Evolutionary conservation across 2,113 vertebrate genomes (phyloP).

Genomic region (Megalops atlanticus): DNA sequence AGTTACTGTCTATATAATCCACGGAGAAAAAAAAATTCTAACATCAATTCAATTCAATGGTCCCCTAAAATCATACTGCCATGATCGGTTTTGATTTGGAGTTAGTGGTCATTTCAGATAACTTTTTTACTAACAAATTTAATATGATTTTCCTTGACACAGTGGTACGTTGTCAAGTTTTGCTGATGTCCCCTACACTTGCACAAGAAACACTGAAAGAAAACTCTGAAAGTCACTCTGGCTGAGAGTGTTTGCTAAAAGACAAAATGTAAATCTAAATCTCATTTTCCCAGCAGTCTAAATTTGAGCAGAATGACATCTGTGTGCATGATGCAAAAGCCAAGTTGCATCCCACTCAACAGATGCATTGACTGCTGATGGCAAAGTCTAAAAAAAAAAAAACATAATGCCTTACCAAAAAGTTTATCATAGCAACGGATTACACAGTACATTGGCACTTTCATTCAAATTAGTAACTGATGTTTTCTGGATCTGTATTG

Average conservation of each 20-base stretch:
- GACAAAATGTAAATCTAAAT: too few relatives aligned
- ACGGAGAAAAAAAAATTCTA: conserved; percentile 2
- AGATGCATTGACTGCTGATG: neutral
- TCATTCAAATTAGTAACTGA: too few relatives aligned
- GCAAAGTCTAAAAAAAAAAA: too few relatives aligned
- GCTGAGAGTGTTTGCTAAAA: too few relatives aligned
- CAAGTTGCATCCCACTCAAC: neutral
- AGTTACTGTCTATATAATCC: too few relatives aligned
- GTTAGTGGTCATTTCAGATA: too few relatives aligned
- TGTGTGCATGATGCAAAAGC: neutral
- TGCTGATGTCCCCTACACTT: neutral
- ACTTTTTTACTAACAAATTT: neutral
- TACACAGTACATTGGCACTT: too few relatives aligned
- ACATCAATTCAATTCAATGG: neutral
- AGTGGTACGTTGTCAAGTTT: neutral
- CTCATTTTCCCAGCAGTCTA: neutral
- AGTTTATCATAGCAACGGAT: too few relatives aligned
- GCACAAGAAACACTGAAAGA: neutral
- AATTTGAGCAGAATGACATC: neutral
- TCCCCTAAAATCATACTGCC: neutral
- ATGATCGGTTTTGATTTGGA: too few relatives aligned
- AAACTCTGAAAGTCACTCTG: too few relatives aligned
- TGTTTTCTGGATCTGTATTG: too few relatives aligned
- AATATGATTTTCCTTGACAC: neutral
- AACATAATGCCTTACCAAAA: too few relatives aligned